Percentiles rank a stretch among this genome's conserved stretches.
phyloP scores from a whole-genome alignment of 2,888 invertebrate genomes.

The Petrolisthes manimaculis region DNA sequence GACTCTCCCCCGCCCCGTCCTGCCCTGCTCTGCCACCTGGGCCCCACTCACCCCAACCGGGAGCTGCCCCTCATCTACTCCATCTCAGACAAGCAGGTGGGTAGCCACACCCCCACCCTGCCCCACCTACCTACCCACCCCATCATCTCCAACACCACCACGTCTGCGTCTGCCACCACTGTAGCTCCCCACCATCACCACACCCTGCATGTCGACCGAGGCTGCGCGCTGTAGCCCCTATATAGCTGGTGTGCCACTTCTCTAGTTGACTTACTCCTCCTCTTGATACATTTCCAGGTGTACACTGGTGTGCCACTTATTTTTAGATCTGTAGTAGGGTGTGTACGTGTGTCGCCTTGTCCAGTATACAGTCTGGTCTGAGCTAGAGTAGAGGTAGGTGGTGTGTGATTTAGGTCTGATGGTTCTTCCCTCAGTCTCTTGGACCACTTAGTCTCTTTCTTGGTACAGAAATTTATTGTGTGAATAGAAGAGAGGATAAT shows the following conservation, averaged over 20 bases:
- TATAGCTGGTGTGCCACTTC: conserved; percentile 5
- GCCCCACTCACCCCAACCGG: conserved; percentile 49
- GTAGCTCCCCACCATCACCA: conserved; percentile 16
- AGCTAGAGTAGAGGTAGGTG: not conserved
- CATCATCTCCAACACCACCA: conserved; percentile 3
- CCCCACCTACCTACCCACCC: conserved; percentile 26
- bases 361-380: not conserved
- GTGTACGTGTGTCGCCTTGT: not conserved
- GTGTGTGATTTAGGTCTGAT: not conserved
- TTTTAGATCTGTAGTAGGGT: not conserved
- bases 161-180: conserved; percentile 20
- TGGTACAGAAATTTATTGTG: not conserved
- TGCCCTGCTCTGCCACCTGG: conserved; percentile 59
- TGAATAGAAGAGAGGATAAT: too few relatives aligned
- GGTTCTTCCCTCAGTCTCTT: too few relatives aligned
- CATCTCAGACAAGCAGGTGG: conserved; percentile 53
- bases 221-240: not conserved
- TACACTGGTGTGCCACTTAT: not conserved
- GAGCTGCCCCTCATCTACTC: conserved; percentile 55
- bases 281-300: not conserved
- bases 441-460: not conserved
- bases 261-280: not conserved
- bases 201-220: conserved; percentile 28
- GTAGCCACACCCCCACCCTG: conserved; percentile 42
- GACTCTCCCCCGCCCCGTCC: conserved; percentile 59